Conservation (phyloP, 2,888 invertebrate genomes). For the Ichneumoninae sp. region DNA sequence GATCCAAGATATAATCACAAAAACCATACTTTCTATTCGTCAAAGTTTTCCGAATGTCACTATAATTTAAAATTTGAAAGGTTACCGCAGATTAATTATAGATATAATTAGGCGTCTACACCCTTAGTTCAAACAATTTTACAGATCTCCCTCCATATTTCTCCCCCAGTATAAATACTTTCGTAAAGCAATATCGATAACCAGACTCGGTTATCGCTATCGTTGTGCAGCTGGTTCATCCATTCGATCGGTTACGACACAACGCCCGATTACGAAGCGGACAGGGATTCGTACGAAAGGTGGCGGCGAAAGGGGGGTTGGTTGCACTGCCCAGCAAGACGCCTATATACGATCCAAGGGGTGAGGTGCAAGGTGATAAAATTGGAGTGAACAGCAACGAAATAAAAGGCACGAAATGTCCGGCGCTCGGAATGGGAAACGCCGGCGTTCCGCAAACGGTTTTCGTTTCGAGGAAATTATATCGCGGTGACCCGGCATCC, state of each 20-base stretch:
- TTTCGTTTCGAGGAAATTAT: slow-evolving; percentile 62
- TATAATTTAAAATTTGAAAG: too few species aligned
- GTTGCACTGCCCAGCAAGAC: background rate
- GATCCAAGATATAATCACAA: too few species aligned
- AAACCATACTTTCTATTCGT: too few species aligned
- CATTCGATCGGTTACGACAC: slow-evolving; percentile 7
- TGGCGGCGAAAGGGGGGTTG: background rate
- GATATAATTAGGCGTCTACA: background rate
- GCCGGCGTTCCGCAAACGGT: slow-evolving; percentile 45
- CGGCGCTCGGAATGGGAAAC: slow-evolving; percentile 30
- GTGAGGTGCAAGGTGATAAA: slow-evolving; percentile 57
- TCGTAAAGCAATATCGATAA: background rate
- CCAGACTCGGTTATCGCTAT: slow-evolving; percentile 3
- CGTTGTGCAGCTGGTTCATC: background rate
- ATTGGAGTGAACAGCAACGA: slow-evolving; percentile 56
- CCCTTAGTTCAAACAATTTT: background rate
- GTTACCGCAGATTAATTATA: too few species aligned
- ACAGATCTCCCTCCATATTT: background rate
- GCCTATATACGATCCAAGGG: background rate
- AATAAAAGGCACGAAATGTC: slow-evolving; percentile 53
- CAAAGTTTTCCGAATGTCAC: too few species aligned
- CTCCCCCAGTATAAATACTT: background rate
- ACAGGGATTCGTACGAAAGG: slow-evolving; percentile 2
- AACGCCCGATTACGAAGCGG: slow-evolving; percentile 17
- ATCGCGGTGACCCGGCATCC: slow-evolving; percentile 45